A percentile compares a stretch with the other conserved stretches of the same genome.
Evolutionary conservation across 2,888 invertebrate species (phyloP).

Genomic region (Eurytoma californica): DNA sequence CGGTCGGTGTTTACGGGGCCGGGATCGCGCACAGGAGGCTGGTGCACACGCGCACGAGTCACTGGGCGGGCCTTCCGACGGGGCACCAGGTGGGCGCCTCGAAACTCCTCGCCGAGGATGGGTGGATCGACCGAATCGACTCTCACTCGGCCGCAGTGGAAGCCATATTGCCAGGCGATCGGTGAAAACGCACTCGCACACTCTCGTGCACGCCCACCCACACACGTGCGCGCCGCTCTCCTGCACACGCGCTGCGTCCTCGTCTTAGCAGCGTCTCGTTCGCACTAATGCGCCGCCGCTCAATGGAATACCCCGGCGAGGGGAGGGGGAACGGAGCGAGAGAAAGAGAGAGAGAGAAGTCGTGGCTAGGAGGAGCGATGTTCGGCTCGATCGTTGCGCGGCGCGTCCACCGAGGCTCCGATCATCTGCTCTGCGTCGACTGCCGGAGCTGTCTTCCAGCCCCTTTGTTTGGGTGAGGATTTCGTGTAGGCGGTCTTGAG

Average conservation of each 20-base stretch:
- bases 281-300: constrained; percentile 51
- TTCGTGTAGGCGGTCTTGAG: neutral
- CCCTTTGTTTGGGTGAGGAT: neutral
- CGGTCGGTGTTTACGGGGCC: neutral
- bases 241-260: constrained; percentile 4
- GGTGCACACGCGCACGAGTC: neutral
- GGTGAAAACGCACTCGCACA: constrained; percentile 59
- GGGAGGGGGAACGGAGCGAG: constrained; percentile 33
- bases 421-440: neutral
- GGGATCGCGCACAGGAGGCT: neutral
- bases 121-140: constrained; percentile 53
- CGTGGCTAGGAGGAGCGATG: constrained; percentile 50
- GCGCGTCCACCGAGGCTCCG: neutral
- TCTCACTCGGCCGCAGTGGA: constrained; percentile 71
- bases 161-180: constrained; percentile 73
- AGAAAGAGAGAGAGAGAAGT: constrained; percentile 34
- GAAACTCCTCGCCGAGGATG: neutral
- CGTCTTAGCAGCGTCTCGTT: constrained; percentile 39
- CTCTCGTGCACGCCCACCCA: constrained; percentile 56
- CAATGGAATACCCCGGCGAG: constrained; percentile 26
- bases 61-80: neutral
- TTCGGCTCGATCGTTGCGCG: constrained; percentile 14
- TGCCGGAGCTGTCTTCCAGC: neutral
- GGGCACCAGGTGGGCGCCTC: neutral
- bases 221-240: neutral